Percentiles rank a stretch among this genome's conserved stretches.
Conservation (phyloP, 2,113 vertebrate species). For the Megaceryle torquata region DNA sequence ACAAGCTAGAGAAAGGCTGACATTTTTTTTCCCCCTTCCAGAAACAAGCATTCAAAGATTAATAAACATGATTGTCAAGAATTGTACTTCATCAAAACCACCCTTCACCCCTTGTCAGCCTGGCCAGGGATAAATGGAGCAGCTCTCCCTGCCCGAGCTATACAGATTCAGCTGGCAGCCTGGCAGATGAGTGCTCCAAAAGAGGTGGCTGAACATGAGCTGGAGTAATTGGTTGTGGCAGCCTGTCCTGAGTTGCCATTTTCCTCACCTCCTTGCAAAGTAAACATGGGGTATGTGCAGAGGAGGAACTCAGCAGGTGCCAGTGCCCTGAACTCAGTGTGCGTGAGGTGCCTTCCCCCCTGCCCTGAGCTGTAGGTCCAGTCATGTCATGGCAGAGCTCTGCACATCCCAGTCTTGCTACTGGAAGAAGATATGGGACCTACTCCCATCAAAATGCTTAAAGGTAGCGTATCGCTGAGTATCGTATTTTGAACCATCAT, state of each 20-base stretch:
- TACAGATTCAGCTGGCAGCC: background rate
- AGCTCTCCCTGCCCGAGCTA: background rate
- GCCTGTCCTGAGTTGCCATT: background rate
- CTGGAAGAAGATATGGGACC: background rate
- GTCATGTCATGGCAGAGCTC: background rate
- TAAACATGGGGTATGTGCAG: accelerated
- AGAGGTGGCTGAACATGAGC: background rate
- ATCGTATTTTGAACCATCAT: background rate
- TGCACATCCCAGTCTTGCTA: background rate
- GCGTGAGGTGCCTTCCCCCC: accelerated
- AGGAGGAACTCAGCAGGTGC: background rate
- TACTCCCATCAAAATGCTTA: background rate
- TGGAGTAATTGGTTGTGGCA: background rate
- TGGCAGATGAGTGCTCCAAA: background rate
- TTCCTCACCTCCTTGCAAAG: background rate
- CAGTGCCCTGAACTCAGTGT: accelerated
- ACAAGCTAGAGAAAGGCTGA: background rate
- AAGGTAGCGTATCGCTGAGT: background rate
- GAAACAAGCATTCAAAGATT: background rate
- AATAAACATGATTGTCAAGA: background rate
- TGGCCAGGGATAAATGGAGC: background rate
- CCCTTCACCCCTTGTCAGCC: background rate
- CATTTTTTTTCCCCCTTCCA: background rate
- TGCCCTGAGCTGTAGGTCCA: accelerated
- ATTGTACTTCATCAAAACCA: background rate